These are phyloP conservation scores for Nematopogon swammerdamellus DNA, from an alignment of 2,888 invertebrate genomes.

Conservation along the genomic window DNA sequence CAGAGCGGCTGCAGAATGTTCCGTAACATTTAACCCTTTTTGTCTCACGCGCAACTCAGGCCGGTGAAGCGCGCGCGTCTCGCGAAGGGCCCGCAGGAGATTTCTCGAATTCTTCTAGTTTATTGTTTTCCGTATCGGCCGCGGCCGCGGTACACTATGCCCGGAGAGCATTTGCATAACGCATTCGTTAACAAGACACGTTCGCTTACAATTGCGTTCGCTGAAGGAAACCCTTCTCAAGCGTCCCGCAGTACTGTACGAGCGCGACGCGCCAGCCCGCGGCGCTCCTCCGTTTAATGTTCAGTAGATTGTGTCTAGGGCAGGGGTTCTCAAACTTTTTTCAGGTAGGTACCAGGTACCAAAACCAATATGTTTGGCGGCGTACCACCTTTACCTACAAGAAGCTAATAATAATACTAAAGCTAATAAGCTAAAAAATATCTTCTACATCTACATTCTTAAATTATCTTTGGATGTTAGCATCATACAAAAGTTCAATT, in stretches of 20 bases:
- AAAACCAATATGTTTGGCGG: too few species aligned
- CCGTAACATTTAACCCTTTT: not conserved
- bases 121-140: constrained; percentile 5
- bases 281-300: constrained; percentile 51
- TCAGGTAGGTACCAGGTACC: too few species aligned
- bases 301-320: constrained; percentile 52
- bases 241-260: too few species aligned
- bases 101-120: constrained; percentile 6
- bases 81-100: not conserved
- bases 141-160: constrained; percentile 9
- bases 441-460: too few species aligned
- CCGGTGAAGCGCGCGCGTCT: not conserved
- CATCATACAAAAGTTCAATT: too few species aligned
- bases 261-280: constrained; percentile 50
- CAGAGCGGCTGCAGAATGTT: not conserved
- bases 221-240: constrained; percentile 53
- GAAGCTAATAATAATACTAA: too few species aligned
- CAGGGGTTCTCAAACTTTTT: constrained; percentile 56
- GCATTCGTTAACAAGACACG: constrained; percentile 55
- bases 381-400: too few species aligned
- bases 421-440: too few species aligned
- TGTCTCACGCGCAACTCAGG: not conserved
- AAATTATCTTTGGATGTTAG: too few species aligned
- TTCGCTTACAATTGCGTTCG: constrained; percentile 52
- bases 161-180: constrained; percentile 46